phyloP scores from a whole-genome alignment of 2,888 invertebrate genomes.

The Melikaiella ostensackeni region DNA sequence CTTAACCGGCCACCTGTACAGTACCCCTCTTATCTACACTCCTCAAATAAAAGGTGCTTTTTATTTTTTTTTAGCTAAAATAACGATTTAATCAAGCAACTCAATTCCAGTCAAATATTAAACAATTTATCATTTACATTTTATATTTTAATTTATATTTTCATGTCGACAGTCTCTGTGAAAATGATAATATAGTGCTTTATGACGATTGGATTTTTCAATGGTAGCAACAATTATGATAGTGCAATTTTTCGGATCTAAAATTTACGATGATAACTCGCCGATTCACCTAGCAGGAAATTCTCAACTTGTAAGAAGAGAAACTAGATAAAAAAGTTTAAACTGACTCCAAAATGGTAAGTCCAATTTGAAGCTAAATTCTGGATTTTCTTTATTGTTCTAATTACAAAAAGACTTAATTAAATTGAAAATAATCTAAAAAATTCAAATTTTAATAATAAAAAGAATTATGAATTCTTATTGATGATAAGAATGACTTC shows the following conservation, averaged over 20 bases:
- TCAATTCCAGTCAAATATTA: neutral
- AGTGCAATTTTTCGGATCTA: constrained; percentile 7
- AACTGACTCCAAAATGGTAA: neutral
- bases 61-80: constrained; percentile 3
- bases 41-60: constrained; percentile 15
- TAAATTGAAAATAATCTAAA: neutral
- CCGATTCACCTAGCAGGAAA: neutral
- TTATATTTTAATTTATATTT: neutral
- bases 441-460: neutral
- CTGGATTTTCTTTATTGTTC: too few species aligned
- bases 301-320: neutral
- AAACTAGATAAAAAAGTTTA: neutral
- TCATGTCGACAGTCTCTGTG: neutral
- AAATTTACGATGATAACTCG: constrained; percentile 1
- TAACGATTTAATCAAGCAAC: neutral
- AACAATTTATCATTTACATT: neutral
- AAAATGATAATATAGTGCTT: neutral
- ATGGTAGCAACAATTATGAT: neutral
- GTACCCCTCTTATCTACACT: neutral
- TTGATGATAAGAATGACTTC: neutral
- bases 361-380: neutral
- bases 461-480: neutral
- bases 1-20: constrained; percentile 35
- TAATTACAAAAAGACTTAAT: too few species aligned
- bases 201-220: constrained; percentile 12